Evolutionary conservation across 2,888 invertebrate species (phyloP).

Genomic region (Masnerella sp.): DNA sequence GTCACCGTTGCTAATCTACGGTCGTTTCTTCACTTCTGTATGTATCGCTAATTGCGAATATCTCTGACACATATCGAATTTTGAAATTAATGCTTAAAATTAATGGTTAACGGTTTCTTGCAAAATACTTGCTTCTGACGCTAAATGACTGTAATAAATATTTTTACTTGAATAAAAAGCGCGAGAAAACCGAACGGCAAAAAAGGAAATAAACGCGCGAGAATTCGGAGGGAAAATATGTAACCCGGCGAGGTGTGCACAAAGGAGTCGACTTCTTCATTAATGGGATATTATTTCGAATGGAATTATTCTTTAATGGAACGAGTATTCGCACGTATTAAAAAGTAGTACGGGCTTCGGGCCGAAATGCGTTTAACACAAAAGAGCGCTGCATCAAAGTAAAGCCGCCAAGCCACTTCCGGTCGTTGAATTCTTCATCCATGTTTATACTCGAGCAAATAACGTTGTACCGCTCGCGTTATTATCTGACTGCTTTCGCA

Average conservation of each 20-base stretch:
- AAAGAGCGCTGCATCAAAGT: conserved; percentile 56
- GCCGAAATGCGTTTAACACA: conserved; percentile 43
- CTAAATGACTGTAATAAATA: not conserved
- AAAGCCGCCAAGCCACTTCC: conserved; percentile 65
- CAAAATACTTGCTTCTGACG: conserved; percentile 10
- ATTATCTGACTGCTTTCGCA: conserved; percentile 66
- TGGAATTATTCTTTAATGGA: conserved; percentile 14
- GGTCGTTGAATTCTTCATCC: conserved; percentile 67
- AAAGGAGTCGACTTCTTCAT: not conserved
- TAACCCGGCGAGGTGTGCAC: too few relatives aligned
- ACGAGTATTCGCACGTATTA: conserved; percentile 47
- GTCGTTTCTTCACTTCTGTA: conserved; percentile 53
- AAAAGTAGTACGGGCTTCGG: conserved; percentile 43
- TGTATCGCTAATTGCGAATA: conserved; percentile 55
- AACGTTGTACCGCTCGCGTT: conserved; percentile 58
- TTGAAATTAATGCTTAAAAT: conserved; percentile 34
- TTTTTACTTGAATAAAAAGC: not conserved
- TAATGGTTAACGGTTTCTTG: conserved; percentile 36
- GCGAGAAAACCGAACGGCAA: not conserved
- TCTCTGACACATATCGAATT: conserved; percentile 43
- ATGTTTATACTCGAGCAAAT: conserved; percentile 56
- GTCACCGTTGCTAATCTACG: conserved; percentile 59
- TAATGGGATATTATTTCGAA: conserved; percentile 3
- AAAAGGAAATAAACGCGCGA: not conserved
- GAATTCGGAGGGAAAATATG: too few relatives aligned